phyloP scores from a whole-genome alignment of 2,888 invertebrate genomes.

The Caenorhabditis uteleia region DNA sequence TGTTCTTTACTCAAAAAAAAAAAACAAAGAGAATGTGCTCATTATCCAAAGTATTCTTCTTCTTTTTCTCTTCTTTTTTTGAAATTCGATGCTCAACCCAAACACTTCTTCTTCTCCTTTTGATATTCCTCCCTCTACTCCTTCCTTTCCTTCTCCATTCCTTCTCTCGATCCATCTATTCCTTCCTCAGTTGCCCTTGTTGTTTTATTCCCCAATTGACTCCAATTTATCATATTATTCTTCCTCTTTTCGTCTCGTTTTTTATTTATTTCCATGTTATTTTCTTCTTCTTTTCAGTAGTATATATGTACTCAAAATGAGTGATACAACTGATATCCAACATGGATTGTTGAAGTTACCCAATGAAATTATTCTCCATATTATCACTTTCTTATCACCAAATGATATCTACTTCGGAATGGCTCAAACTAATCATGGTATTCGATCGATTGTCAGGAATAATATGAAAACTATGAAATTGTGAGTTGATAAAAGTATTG shows the following conservation, averaged over 20 bases:
- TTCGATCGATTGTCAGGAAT: slow-evolving; percentile 24
- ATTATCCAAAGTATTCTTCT: slow-evolving; percentile 1
- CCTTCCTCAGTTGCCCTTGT: background rate
- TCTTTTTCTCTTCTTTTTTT: background rate
- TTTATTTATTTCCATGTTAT: background rate
- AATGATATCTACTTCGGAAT: slow-evolving; percentile 29
- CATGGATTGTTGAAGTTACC: slow-evolving; percentile 16
- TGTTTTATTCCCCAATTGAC: background rate
- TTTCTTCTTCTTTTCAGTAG: slow-evolving; percentile 1
- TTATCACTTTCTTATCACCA: slow-evolving; percentile 21
- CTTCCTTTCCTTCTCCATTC: background rate
- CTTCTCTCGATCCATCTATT: background rate
- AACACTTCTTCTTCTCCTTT: slow-evolving; percentile 9
- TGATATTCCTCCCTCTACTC: background rate
- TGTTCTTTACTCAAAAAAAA: too few relatives aligned
- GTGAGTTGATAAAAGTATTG: slow-evolving; percentile 6
- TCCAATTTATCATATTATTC: background rate
- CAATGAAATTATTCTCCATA: slow-evolving; percentile 24
- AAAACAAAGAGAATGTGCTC: slow-evolving; percentile 2
- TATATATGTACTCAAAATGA: slow-evolving; percentile 2
- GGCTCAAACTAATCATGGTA: slow-evolving; percentile 30
- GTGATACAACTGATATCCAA: background rate
- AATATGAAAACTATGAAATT: slow-evolving; percentile 31
- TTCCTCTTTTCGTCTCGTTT: slow-evolving; percentile 1
- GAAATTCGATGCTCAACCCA: slow-evolving; percentile 8